Conservation (phyloP, 1,140 invertebrate species). For the Ooceraea biroi region DNA sequence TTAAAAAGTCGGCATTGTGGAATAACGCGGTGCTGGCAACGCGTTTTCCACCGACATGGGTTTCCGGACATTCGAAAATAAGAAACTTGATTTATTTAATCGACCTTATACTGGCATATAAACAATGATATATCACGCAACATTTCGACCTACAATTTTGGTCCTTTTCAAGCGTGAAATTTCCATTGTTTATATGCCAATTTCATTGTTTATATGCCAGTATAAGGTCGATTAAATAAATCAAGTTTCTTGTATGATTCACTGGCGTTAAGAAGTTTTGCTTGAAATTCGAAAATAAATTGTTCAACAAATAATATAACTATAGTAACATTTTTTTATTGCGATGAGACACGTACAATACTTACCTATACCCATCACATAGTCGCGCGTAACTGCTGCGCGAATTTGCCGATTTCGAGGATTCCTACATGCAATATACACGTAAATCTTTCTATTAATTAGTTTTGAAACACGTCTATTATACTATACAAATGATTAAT, state of each 20-base stretch:
- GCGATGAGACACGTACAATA: conserved; percentile 36
- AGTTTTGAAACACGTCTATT: neutral
- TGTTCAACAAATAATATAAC: neutral
- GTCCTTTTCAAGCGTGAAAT: too few species aligned
- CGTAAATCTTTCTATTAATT: neutral
- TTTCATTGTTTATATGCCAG: too few species aligned
- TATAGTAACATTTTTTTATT: conserved; percentile 31
- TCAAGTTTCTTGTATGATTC: too few species aligned
- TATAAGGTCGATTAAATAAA: too few species aligned
- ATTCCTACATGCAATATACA: neutral
- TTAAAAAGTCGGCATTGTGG: neutral
- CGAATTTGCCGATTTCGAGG: neutral
- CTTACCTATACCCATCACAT: neutral
- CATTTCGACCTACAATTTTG: too few species aligned
- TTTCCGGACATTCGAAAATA: neutral
- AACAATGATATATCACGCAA: too few species aligned
- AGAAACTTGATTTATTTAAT: too few species aligned
- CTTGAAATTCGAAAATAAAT: neutral
- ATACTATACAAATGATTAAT: conserved; percentile 36
- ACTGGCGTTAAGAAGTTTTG: too few species aligned
- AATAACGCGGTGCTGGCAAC: too few species aligned
- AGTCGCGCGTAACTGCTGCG: neutral
- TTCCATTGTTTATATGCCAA: too few species aligned
- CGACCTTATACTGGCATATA: too few species aligned
- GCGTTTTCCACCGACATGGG: neutral